phyloP scores from a whole-genome alignment of 2,113 vertebrate genomes.

The Cochlearius cochlearius region DNA sequence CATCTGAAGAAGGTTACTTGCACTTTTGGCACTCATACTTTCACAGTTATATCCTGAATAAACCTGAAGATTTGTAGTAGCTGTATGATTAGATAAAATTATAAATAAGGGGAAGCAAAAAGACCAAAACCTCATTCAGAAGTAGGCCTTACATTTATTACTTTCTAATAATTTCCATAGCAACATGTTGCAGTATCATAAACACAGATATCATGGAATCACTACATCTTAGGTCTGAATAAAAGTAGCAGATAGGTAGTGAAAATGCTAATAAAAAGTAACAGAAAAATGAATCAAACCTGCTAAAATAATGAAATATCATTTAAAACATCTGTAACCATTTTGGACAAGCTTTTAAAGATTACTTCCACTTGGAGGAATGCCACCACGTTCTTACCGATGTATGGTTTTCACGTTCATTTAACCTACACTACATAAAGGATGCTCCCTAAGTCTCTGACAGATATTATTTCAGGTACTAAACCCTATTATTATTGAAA shows the following conservation, averaged over 20 bases:
- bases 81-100: neutral
- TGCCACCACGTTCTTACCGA: neutral
- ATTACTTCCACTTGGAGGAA: conserved; percentile 49
- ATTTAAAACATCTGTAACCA: conserved; percentile 20
- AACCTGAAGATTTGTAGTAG: neutral
- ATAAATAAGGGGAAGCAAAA: neutral
- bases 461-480: neutral
- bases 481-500: neutral
- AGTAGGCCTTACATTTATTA: neutral
- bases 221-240: neutral
- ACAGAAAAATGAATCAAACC: neutral
- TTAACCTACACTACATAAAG: neutral
- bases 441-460: neutral
- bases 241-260: neutral
- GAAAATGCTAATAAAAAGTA: conserved; percentile 5
- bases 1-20: neutral
- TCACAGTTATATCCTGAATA: neutral
- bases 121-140: neutral
- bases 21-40: neutral
- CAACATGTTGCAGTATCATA: neutral
- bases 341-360: conserved; percentile 20
- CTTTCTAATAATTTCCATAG: neutral
- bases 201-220: neutral
- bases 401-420: conserved; percentile 1
- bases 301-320: conserved; percentile 1